Evolutionary conservation across 2,113 vertebrate genomes (phyloP).

Genomic region (Stercorarius parasiticus): DNA sequence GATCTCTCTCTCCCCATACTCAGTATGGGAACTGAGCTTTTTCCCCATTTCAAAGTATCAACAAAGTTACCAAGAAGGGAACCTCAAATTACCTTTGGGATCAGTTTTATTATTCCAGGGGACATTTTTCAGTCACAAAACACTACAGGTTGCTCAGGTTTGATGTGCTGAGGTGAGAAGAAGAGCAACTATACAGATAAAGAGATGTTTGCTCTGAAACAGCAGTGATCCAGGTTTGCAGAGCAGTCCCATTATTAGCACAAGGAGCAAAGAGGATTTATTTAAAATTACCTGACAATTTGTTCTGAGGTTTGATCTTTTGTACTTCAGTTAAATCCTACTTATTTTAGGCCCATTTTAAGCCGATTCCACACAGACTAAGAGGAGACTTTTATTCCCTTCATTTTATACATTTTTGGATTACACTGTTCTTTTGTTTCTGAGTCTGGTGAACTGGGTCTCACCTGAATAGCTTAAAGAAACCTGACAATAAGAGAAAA

Average conservation of each 20-base stretch:
- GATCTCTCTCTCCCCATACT: not conserved
- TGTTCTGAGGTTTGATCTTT: constrained; percentile 15
- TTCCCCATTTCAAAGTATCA: not conserved
- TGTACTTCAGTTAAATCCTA: constrained; percentile 1
- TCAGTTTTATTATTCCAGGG: not conserved
- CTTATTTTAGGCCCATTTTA: constrained; percentile 1
- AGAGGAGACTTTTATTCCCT: not conserved
- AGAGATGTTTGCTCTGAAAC: not conserved
- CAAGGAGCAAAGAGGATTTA: constrained; percentile 5
- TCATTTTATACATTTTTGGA: not conserved
- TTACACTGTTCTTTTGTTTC: constrained; percentile 1
- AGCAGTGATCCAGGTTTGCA: not conserved
- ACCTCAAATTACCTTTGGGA: not conserved
- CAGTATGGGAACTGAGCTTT: not conserved
- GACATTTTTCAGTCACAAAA: not conserved
- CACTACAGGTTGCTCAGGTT: not conserved
- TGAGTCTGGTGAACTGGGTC: not conserved
- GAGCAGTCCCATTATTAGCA: not conserved
- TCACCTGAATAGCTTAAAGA: not conserved
- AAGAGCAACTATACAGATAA: not conserved
- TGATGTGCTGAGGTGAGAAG: not conserved
- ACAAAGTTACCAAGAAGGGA: not conserved
- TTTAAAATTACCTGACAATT: constrained; percentile 32
- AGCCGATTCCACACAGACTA: not conserved
- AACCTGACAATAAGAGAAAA: not conserved